Percentiles rank a stretch among this genome's conserved stretches.
These are phyloP conservation scores for Sardinella longiceps DNA, from an alignment of 2,797 vertebrate genomes.

Conservation along the genomic window DNA sequence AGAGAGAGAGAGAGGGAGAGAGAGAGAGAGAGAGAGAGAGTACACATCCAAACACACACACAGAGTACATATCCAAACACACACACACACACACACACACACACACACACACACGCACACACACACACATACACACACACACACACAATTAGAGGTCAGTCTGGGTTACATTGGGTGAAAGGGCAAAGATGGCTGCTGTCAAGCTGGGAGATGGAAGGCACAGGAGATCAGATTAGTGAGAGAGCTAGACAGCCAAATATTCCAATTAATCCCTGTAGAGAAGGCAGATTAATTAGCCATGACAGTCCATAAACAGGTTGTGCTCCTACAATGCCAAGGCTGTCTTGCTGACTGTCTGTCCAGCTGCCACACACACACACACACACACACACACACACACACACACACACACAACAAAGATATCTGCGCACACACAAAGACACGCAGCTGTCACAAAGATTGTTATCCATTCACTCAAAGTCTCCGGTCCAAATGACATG, in stretches of 20 bases:
- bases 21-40: too few species aligned
- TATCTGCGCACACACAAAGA: slow-evolving; percentile 15
- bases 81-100: neutral
- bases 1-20: too few species aligned
- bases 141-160: neutral
- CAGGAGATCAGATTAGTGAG: slow-evolving; percentile 62
- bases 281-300: slow-evolving; percentile 75
- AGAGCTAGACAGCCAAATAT: slow-evolving; percentile 67
- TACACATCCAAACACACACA: neutral
- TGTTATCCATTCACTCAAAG: slow-evolving; percentile 12
- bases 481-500: neutral
- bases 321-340: slow-evolving; percentile 63
- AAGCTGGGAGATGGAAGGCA: slow-evolving; percentile 45
- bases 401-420: neutral
- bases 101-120: neutral
- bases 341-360: slow-evolving; percentile 25
- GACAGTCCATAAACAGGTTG: slow-evolving; percentile 76
- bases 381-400: slow-evolving; percentile 27
- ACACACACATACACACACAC: neutral
- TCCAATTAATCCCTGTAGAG: slow-evolving; percentile 72
- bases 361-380: slow-evolving; percentile 32
- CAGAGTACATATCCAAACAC: neutral
- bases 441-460: slow-evolving; percentile 24
- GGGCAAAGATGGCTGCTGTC: slow-evolving; percentile 26
- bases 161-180: slow-evolving; percentile 20